These are phyloP conservation scores for Ranitomeya imitator DNA, from an alignment of 2,113 vertebrate genomes.

Conservation along the genomic window DNA sequence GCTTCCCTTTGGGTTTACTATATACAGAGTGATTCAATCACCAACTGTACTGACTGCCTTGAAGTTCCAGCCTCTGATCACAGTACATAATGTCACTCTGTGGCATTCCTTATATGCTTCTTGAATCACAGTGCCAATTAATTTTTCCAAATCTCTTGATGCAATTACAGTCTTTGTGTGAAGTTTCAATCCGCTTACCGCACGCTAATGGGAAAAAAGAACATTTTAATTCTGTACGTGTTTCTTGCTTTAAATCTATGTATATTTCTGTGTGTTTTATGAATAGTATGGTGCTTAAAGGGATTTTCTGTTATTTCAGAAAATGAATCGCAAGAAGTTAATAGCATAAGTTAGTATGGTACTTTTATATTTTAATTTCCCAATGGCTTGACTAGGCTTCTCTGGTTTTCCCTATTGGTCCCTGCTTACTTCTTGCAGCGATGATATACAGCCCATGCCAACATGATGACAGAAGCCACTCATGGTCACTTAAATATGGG, in stretches of 20 bases:
- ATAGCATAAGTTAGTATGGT: no score
- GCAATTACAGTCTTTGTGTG: slow-evolving; percentile 50
- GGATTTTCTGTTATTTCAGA: no score
- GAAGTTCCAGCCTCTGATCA: slow-evolving; percentile 49
- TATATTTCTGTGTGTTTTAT: not conserved
- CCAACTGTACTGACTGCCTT: slow-evolving; percentile 35
- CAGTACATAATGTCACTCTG: slow-evolving; percentile 30
- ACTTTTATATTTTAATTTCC: no score
- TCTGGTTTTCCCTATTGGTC: no score
- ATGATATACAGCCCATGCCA: no score
- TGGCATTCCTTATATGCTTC: slow-evolving; percentile 48
- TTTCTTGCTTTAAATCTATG: not conserved
- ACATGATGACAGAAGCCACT: no score
- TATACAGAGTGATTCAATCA: slow-evolving; percentile 17
- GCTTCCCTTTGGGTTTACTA: not conserved
- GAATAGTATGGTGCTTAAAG: not conserved
- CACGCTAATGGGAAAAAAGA: slow-evolving; percentile 33
- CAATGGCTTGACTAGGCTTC: no score
- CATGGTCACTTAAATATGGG: no score
- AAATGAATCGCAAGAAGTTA: no score
- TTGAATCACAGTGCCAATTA: slow-evolving; percentile 52
- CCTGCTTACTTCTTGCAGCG: no score
- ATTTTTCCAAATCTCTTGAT: slow-evolving; percentile 54
- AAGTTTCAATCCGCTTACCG: slow-evolving; percentile 45
- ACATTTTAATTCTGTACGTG: slow-evolving; percentile 42